A percentile compares a stretch with the other conserved stretches of the same genome.
Conservation (phyloP, 2,888 invertebrate genomes). For the Ectemnius lituratus region DNA sequence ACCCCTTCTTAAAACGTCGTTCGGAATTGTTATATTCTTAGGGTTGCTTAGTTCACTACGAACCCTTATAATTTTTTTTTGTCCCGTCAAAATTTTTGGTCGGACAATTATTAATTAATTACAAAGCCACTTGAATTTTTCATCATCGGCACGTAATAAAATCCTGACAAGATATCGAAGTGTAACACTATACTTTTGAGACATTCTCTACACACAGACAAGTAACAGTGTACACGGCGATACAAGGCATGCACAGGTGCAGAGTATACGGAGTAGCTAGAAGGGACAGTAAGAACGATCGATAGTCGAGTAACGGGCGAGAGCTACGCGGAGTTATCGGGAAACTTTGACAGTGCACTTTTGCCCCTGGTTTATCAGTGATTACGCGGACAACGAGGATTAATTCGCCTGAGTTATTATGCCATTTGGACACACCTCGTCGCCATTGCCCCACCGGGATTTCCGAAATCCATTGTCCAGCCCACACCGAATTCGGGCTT, state of each 20-base stretch:
- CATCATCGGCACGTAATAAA: constrained; percentile 36
- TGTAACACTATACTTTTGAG: constrained; percentile 1
- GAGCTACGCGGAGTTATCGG: constrained; percentile 46
- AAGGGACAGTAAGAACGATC: constrained; percentile 49
- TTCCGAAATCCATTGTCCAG: too few relatives aligned
- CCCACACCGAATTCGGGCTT: too few relatives aligned
- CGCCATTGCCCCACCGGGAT: background rate
- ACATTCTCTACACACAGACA: constrained; percentile 12
- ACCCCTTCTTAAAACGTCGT: too few relatives aligned
- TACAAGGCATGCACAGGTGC: constrained; percentile 26
- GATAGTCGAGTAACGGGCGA: constrained; percentile 54
- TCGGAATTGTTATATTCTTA: too few relatives aligned
- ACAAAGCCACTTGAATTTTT: too few relatives aligned
- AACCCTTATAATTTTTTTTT: too few relatives aligned
- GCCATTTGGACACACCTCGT: constrained; percentile 6
- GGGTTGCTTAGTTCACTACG: too few relatives aligned
- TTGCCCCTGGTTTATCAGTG: constrained; percentile 43
- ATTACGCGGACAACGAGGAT: constrained; percentile 16
- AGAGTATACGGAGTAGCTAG: constrained; percentile 36
- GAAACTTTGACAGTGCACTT: constrained; percentile 44
- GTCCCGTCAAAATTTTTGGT: too few relatives aligned
- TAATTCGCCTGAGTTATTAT: constrained; percentile 39
- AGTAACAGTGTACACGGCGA: constrained; percentile 24
- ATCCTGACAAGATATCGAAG: constrained; percentile 11
- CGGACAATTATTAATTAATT: too few relatives aligned